Percentiles rank a stretch among this genome's conserved stretches.
phyloP scores from a whole-genome alignment of 2,888 invertebrate species.

The Oscheius sp. region DNA sequence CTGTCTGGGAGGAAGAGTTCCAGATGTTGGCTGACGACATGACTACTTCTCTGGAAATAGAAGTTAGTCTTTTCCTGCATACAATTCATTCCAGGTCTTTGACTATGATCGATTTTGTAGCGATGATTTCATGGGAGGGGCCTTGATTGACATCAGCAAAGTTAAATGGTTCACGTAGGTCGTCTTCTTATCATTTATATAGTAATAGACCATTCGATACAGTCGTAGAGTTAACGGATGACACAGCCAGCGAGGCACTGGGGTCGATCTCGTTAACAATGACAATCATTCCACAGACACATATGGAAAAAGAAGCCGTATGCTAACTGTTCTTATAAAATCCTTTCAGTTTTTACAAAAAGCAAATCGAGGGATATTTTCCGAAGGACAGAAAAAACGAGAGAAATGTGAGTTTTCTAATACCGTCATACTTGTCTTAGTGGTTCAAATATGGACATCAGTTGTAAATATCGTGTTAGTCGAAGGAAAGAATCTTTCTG shows the following conservation, averaged over 20 bases:
- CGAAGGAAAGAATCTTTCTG: constrained; percentile 86
- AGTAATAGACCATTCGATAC: constrained; percentile 16
- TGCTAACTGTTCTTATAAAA: neutral
- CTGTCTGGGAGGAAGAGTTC: constrained; percentile 97
- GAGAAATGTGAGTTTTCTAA: constrained; percentile 37
- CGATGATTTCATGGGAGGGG: constrained; percentile 97
- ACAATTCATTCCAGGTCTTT: constrained; percentile 77
- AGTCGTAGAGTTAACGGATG: constrained; percentile 18
- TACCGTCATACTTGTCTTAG: constrained; percentile 17
- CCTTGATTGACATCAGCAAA: constrained; percentile 80
- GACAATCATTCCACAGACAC: constrained; percentile 89
- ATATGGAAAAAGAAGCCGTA: constrained; percentile 78
- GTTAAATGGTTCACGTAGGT: constrained; percentile 60
- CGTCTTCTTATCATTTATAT: neutral
- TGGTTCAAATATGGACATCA: constrained; percentile 89
- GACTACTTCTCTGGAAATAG: constrained; percentile 85
- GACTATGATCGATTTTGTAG: constrained; percentile 92
- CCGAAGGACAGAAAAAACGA: constrained; percentile 42
- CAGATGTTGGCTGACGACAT: constrained; percentile 87
- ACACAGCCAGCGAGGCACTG: constrained; percentile 74
- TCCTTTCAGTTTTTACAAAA: constrained; percentile 49
- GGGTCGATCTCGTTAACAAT: constrained; percentile 86
- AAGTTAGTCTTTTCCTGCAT: constrained; percentile 72
- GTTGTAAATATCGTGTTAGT: constrained; percentile 96
- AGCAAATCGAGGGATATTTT: constrained; percentile 53